Evolutionary conservation across 2,888 invertebrate genomes (phyloP).

Genomic region (Amblyteles armatorius): DNA sequence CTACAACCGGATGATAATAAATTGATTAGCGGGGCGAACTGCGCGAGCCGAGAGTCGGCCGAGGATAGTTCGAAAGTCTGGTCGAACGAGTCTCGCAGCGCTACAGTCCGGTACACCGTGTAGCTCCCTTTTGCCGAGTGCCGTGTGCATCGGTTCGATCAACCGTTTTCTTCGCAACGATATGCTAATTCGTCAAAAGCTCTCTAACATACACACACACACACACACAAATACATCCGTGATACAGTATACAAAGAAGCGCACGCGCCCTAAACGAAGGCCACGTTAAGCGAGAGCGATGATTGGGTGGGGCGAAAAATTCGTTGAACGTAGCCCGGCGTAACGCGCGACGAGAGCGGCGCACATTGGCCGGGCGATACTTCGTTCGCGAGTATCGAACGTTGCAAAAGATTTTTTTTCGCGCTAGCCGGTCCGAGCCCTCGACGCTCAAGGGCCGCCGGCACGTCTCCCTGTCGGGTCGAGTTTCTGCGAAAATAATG

Average conservation of each 20-base stretch:
- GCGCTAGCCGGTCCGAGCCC: not conserved
- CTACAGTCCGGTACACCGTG: not conserved
- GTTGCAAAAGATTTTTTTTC: not conserved
- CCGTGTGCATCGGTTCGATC: not conserved
- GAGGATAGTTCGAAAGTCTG: conserved; percentile 15
- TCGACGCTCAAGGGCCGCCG: conserved; percentile 3
- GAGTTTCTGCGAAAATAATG: conserved; percentile 8
- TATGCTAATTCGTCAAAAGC: conserved; percentile 26
- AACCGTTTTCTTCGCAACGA: conserved; percentile 8
- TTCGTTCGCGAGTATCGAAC: conserved; percentile 26
- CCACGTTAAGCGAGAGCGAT: conserved; percentile 39
- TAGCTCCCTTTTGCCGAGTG: not conserved
- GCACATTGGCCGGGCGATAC: not conserved
- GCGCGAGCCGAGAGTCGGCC: not conserved
- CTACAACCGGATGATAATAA: not conserved
- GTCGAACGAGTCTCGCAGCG: conserved; percentile 24
- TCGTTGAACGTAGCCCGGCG: conserved; percentile 17
- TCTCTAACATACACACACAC: not conserved
- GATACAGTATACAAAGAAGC: conserved; percentile 24
- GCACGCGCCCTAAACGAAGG: conserved; percentile 59
- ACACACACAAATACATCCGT: not conserved
- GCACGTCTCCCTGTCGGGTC: not conserved
- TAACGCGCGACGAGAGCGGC: not conserved
- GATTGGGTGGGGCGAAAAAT: conserved; percentile 51
- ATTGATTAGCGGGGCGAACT: not conserved